A percentile compares a stretch with the other conserved stretches of the same genome.
Conservation (phyloP, 2,888 invertebrate genomes). For the Halictus ligatus region DNA sequence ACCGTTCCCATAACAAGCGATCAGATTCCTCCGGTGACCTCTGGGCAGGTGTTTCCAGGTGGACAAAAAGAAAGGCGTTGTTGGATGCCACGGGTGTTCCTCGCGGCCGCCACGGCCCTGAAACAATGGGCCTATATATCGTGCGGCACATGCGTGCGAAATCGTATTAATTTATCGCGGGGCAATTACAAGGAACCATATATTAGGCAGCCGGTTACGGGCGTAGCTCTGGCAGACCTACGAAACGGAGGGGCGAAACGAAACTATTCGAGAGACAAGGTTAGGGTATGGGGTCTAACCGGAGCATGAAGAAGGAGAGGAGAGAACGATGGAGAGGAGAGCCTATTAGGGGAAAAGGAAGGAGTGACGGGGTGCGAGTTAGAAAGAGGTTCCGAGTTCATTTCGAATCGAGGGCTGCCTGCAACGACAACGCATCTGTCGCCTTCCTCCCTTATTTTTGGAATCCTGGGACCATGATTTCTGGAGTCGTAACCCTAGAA, state of each 20-base stretch:
- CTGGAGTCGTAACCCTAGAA: constrained; percentile 27
- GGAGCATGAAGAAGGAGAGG: background rate
- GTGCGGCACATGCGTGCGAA: constrained; percentile 66
- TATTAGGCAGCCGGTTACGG: constrained; percentile 75
- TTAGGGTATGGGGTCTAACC: background rate
- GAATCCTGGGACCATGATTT: constrained; percentile 49
- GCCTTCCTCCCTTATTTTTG: constrained; percentile 31
- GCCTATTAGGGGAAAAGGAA: background rate
- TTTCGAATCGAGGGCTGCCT: constrained; percentile 69
- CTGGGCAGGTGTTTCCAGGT: constrained; percentile 65
- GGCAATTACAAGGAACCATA: constrained; percentile 82
- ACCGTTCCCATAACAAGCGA: constrained; percentile 66
- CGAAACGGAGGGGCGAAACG: constrained; percentile 48
- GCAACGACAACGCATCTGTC: constrained; percentile 68
- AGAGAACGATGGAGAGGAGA: constrained; percentile 13
- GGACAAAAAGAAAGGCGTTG: constrained; percentile 37
- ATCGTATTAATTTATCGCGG: constrained; percentile 81
- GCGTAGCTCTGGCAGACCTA: constrained; percentile 58
- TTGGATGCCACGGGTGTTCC: constrained; percentile 26
- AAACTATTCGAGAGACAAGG: constrained; percentile 38
- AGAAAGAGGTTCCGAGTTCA: constrained; percentile 61
- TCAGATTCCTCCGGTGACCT: constrained; percentile 27
- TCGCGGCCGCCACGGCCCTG: constrained; percentile 52
- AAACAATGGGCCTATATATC: constrained; percentile 78
- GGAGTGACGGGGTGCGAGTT: constrained; percentile 24